Evolutionary conservation across 2,113 vertebrate species (phyloP).

Genomic region (Stegostoma tigrinum): DNA sequence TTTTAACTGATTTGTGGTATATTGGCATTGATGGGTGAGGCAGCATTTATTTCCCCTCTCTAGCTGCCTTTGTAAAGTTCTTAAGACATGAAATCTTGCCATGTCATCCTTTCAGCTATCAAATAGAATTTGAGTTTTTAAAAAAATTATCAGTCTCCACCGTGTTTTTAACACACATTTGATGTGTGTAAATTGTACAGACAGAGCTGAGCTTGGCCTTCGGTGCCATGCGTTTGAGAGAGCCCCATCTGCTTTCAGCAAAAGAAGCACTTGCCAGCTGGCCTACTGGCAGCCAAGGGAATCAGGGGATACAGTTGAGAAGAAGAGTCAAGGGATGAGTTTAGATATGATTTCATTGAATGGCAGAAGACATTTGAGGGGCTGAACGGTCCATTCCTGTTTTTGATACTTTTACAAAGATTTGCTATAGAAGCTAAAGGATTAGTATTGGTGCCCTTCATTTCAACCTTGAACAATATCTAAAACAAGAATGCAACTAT

Average conservation of each 20-base stretch:
- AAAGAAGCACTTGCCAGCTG: background rate
- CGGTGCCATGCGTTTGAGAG: background rate
- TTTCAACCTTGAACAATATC: background rate
- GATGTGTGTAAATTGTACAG: background rate
- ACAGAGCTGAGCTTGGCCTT: background rate
- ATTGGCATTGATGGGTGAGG: no score
- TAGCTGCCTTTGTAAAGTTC: background rate
- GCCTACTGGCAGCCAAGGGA: background rate
- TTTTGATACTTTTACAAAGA: background rate
- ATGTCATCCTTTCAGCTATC: background rate
- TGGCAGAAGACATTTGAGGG: background rate
- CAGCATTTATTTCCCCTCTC: no score
- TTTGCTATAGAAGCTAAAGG: background rate
- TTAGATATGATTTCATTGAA: background rate
- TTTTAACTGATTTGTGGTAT: no score
- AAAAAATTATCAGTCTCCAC: background rate
- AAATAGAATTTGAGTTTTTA: background rate
- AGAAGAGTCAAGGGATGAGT: background rate
- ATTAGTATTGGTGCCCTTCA: background rate
- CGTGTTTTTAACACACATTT: background rate
- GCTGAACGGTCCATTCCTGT: background rate
- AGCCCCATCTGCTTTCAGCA: background rate
- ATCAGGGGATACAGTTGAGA: background rate
- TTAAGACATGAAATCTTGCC: background rate
- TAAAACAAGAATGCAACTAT: background rate